These are phyloP conservation scores for Drosophila malerkotliana DNA, from an alignment of 1,140 invertebrate species.

Conservation along the genomic window DNA sequence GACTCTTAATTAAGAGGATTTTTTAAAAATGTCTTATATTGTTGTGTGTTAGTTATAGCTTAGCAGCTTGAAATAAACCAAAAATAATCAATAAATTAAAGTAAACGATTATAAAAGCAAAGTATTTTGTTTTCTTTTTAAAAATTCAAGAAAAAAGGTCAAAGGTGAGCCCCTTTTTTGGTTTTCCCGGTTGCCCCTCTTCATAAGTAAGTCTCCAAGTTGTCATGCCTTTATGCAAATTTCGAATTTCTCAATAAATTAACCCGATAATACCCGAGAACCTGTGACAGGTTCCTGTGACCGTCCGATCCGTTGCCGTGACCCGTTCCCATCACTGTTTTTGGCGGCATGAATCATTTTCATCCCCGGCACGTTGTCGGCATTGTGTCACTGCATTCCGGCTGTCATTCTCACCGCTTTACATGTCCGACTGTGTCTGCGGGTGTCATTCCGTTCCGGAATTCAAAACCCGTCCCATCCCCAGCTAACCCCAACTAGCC, in stretches of 20 bases:
- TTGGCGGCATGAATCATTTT: constrained; percentile 43
- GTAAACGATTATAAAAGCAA: too few relatives aligned
- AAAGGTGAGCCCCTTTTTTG: too few relatives aligned
- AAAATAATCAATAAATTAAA: background rate
- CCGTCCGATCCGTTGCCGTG: constrained; percentile 8
- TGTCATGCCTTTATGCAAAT: background rate
- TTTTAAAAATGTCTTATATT: background rate
- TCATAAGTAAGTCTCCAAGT: background rate
- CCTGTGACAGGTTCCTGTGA: constrained; percentile 6
- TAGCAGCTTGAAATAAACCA: background rate
- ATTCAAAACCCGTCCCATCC: constrained; percentile 13
- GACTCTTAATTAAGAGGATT: background rate
- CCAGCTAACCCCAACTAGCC: constrained; percentile 6
- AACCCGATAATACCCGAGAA: constrained; percentile 14
- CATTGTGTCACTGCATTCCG: constrained; percentile 43
- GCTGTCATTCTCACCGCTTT: constrained; percentile 14
- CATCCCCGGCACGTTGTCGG: constrained; percentile 39
- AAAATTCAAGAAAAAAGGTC: background rate
- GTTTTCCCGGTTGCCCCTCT: too few relatives aligned
- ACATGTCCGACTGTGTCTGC: constrained; percentile 24
- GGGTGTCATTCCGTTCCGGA: background rate
- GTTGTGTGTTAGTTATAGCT: too few relatives aligned
- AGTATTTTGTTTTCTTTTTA: too few relatives aligned
- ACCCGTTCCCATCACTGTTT: constrained; percentile 26
- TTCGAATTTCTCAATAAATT: constrained; percentile 16